These are phyloP conservation scores for Pollenia labialis DNA, from an alignment of 2,888 invertebrate species.

Conservation along the genomic window DNA sequence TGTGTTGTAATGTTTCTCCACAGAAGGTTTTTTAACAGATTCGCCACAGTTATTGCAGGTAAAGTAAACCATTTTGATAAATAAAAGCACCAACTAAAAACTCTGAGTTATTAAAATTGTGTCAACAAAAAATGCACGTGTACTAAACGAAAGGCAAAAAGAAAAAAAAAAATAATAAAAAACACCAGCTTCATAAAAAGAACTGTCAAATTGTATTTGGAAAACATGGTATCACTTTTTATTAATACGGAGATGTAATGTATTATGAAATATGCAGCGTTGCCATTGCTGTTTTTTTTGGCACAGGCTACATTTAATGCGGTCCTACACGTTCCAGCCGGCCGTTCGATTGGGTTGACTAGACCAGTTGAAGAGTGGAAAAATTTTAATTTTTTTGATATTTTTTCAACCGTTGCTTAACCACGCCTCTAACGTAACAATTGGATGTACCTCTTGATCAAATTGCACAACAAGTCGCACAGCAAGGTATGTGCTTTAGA, in stretches of 20 bases:
- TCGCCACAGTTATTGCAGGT: constrained; percentile 96
- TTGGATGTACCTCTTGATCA: no score
- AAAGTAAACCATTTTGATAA: constrained; percentile 93
- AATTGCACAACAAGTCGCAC: no score
- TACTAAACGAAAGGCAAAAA: neutral
- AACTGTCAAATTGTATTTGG: neutral
- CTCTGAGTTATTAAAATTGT: neutral
- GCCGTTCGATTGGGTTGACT: no score
- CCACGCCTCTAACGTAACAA: no score
- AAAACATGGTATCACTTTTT: constrained; percentile 46
- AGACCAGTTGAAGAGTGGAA: no score
- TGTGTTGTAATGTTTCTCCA: constrained; percentile 93
- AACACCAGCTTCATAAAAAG: neutral
- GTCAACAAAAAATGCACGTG: constrained; percentile 74
- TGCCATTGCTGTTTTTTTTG: neutral
- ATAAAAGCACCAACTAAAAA: neutral
- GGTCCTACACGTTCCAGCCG: no score
- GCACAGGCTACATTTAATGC: no score
- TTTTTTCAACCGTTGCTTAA: no score
- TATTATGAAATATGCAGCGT: neutral
- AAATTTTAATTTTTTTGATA: no score
- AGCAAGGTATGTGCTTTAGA: no score
- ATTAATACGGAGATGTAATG: neutral
- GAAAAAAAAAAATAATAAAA: neutral
- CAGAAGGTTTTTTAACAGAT: constrained; percentile 94